These are phyloP conservation scores for Protula sp. DNA, from an alignment of 2,888 invertebrate species.

Conservation along the genomic window DNA sequence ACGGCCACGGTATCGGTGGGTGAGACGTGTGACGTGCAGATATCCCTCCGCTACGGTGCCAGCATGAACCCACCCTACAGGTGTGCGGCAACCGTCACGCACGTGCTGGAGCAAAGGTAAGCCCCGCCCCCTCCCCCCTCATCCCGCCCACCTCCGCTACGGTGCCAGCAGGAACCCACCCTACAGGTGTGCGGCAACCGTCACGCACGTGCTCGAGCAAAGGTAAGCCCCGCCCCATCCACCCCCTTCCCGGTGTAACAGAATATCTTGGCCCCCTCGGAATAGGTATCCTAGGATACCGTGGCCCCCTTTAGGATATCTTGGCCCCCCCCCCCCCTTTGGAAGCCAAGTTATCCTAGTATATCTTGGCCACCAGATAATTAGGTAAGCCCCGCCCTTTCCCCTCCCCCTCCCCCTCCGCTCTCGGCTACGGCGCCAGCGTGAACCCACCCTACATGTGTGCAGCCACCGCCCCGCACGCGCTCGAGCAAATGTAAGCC, in stretches of 20 bases:
- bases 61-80: neutral
- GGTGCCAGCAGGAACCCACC: neutral
- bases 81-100: neutral
- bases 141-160: neutral
- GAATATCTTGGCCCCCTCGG: too few species aligned
- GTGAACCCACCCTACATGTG: neutral
- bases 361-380: too few species aligned
- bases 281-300: too few species aligned
- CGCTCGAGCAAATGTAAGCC: neutral
- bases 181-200: neutral
- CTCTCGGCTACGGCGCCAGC: neutral
- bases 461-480: neutral
- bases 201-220: neutral
- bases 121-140: too few species aligned
- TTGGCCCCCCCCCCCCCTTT: too few species aligned
- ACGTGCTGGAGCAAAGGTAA: neutral
- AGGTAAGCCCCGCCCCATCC: neutral
- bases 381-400: too few species aligned
- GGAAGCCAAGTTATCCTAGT: too few species aligned
- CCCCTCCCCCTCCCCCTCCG: too few species aligned
- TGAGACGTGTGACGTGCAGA: constrained; percentile 2
- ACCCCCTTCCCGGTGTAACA: too few species aligned
- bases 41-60: neutral
- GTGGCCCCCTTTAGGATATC: too few species aligned
- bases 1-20: neutral